Conservation (phyloP, 2,888 invertebrate genomes). For the Caenorhabditis uteleia region DNA sequence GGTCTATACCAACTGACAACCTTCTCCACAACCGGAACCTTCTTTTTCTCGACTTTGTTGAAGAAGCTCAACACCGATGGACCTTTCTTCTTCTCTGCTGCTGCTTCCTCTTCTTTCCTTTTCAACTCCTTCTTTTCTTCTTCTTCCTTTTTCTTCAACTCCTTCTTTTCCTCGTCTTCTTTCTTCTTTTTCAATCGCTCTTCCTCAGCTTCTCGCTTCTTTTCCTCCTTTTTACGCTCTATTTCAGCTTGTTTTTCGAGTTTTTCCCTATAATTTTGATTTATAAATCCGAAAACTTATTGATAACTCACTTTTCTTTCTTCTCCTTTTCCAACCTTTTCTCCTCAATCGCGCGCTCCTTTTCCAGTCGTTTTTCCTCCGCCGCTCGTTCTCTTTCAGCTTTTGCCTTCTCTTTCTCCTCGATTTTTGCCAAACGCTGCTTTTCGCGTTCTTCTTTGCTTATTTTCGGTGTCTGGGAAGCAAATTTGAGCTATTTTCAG, state of each 20-base stretch:
- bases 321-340: constrained; percentile 51
- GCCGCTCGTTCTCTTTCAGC: constrained; percentile 21
- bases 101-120: constrained; percentile 47
- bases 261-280: constrained; percentile 21
- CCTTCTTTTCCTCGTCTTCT: constrained; percentile 38
- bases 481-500: background rate
- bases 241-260: constrained; percentile 41
- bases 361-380: constrained; percentile 41
- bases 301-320: constrained; percentile 24
- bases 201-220: constrained; percentile 29
- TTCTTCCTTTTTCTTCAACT: constrained; percentile 38
- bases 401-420: constrained; percentile 27
- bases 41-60: constrained; percentile 50
- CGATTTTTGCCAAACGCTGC: constrained; percentile 16
- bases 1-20: constrained; percentile 19
- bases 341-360: constrained; percentile 44
- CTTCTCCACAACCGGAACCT: background rate
- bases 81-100: no score
- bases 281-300: background rate
- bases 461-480: constrained; percentile 18
- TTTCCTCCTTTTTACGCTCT: constrained; percentile 38
- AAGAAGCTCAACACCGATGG: constrained; percentile 58
- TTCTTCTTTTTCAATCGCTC: constrained; percentile 39
- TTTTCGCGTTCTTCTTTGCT: constrained; percentile 36
- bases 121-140: constrained; percentile 42